These are phyloP conservation scores for Coenonympha glycerion DNA, from an alignment of 2,888 invertebrate genomes.

Conservation along the genomic window DNA sequence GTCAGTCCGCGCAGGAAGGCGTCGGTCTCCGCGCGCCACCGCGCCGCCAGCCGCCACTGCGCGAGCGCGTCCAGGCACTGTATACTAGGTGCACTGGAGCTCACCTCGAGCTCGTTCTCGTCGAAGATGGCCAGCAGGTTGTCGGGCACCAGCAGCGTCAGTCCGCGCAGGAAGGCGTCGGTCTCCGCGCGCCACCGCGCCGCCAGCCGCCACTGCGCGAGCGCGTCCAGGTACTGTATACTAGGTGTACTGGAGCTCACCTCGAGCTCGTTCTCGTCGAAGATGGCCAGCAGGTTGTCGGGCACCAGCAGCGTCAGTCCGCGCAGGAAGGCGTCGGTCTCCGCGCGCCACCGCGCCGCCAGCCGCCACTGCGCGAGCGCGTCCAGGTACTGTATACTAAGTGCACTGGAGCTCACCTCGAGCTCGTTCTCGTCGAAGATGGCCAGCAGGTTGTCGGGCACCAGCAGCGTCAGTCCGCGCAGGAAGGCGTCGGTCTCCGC, in stretches of 20 bases:
- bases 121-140: conserved; percentile 95
- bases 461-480: no score
- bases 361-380: conserved; percentile 92
- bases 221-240: conserved; percentile 90
- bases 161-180: conserved; percentile 91
- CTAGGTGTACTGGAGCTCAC: no score
- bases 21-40: conserved; percentile 88
- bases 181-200: conserved; percentile 88
- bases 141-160: conserved; percentile 93
- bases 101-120: conserved; percentile 95
- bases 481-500: no score
- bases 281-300: conserved; percentile 93
- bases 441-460: no score
- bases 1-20: conserved; percentile 93
- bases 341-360: conserved; percentile 86
- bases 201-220: conserved; percentile 92
- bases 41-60: conserved; percentile 89
- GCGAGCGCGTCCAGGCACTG: conserved; percentile 92
- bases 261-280: conserved; percentile 97
- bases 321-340: conserved; percentile 91
- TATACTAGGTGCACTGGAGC: no score
- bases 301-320: conserved; percentile 94
- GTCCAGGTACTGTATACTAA: conserved; percentile 93
- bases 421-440: no score
- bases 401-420: no score